Conservation (phyloP, 2,113 vertebrate species). For the Macrotis lagotis region DNA sequence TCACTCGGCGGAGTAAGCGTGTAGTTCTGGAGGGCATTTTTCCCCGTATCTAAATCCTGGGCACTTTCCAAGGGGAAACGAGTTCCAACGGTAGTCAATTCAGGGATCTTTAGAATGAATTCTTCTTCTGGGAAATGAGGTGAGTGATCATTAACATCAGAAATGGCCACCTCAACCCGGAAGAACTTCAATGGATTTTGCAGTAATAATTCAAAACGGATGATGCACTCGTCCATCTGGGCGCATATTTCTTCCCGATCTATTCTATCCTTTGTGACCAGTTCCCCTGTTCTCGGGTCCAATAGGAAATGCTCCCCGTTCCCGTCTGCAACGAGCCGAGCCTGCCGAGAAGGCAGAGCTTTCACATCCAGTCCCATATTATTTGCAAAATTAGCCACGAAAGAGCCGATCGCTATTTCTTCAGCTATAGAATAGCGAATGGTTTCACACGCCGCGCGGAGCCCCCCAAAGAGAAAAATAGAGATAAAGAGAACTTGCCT, state of each 20-base stretch:
- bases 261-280: slow-evolving; percentile 83
- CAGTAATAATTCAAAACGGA: slow-evolving; percentile 85
- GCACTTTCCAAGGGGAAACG: slow-evolving; percentile 84
- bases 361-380: slow-evolving; percentile 83
- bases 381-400: slow-evolving; percentile 82
- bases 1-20: slow-evolving; percentile 77
- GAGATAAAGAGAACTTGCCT: not conserved
- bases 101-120: slow-evolving; percentile 82
- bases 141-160: slow-evolving; percentile 86
- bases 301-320: slow-evolving; percentile 81
- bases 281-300: slow-evolving; percentile 70
- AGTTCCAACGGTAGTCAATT: slow-evolving; percentile 70
- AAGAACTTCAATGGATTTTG: slow-evolving; percentile 85
- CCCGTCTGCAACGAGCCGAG: slow-evolving; percentile 81
- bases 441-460: slow-evolving; percentile 52
- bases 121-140: slow-evolving; percentile 81
- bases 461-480: slow-evolving; percentile 17
- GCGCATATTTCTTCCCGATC: slow-evolving; percentile 87
- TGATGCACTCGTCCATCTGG: slow-evolving; percentile 78
- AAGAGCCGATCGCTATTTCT: slow-evolving; percentile 84
- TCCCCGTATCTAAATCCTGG: slow-evolving; percentile 84
- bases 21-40: slow-evolving; percentile 84
- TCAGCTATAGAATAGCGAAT: slow-evolving; percentile 82
- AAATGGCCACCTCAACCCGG: slow-evolving; percentile 80
- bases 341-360: slow-evolving; percentile 78